Evolutionary conservation across 2,113 vertebrate species (phyloP).

Genomic region (Colius striatus): DNA sequence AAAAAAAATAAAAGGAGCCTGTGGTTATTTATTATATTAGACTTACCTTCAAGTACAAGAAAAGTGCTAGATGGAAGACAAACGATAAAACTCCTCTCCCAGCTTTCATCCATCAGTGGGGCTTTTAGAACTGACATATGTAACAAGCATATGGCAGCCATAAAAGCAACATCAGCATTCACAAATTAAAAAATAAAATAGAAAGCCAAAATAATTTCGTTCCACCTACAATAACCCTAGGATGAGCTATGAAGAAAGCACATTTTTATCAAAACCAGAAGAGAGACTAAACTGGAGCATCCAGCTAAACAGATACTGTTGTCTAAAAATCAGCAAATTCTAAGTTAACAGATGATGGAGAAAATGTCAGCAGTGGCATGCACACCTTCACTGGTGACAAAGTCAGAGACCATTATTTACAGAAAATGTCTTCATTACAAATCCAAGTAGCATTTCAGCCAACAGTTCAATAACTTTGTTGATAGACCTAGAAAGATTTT

Average conservation of each 20-base stretch:
- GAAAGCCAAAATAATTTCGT: conserved; percentile 54
- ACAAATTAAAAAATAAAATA: conserved; percentile 53
- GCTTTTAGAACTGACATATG: conserved; percentile 41
- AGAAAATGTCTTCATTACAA: not conserved
- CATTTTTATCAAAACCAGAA: conserved; percentile 32
- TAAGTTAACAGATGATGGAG: not conserved
- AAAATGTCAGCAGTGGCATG: not conserved
- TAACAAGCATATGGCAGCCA: conserved; percentile 51
- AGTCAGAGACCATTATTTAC: not conserved
- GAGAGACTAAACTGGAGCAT: conserved; percentile 11
- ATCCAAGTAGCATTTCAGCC: not conserved
- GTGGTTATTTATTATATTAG: conserved; percentile 8
- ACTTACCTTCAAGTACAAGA: conserved; percentile 47
- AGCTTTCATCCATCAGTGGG: conserved; percentile 27
- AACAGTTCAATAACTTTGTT: not conserved
- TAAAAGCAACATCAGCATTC: conserved; percentile 57
- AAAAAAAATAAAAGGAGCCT: not conserved
- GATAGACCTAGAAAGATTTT: not conserved
- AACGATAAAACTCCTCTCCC: not conserved
- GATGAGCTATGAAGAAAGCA: conserved; percentile 13
- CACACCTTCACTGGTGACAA: not conserved
- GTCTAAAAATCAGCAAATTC: not conserved
- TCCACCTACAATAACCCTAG: conserved; percentile 39
- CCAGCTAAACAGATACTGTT: not conserved
- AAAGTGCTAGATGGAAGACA: conserved; percentile 16